Conservation (phyloP, 2,113 vertebrate genomes). For the Cinclus mexicanus region DNA sequence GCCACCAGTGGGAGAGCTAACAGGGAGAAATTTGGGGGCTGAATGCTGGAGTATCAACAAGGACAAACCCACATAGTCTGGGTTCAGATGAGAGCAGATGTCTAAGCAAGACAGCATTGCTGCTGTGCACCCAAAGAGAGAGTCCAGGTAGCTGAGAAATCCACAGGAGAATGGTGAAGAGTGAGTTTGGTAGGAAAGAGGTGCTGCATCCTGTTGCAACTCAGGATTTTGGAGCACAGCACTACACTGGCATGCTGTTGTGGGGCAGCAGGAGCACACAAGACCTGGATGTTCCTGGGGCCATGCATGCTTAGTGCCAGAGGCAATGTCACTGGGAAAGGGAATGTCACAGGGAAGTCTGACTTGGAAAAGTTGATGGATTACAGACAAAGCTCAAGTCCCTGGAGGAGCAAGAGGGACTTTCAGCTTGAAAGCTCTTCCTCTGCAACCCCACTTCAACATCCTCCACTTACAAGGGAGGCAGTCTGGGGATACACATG, state of each 20-base stretch:
- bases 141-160: neutral
- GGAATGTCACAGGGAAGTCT: neutral
- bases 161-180: neutral
- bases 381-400: neutral
- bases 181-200: neutral
- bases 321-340: neutral
- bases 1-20: neutral
- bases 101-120: neutral
- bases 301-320: neutral
- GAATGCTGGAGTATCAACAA: neutral
- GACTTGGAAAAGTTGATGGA: neutral
- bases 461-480: neutral
- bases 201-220: neutral
- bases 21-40: neutral
- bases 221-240: rapidly evolving
- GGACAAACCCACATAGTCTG: neutral
- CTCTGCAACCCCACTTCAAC: neutral
- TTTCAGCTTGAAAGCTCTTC: neutral
- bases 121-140: rapidly evolving
- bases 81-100: neutral
- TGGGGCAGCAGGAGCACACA: rapidly evolving
- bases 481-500: rapidly evolving
- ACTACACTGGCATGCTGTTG: neutral
- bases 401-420: rapidly evolving
- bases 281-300: neutral